Evolutionary conservation across 2,113 vertebrate genomes (phyloP).

Genomic region (Mastomys natalensis): DNA sequence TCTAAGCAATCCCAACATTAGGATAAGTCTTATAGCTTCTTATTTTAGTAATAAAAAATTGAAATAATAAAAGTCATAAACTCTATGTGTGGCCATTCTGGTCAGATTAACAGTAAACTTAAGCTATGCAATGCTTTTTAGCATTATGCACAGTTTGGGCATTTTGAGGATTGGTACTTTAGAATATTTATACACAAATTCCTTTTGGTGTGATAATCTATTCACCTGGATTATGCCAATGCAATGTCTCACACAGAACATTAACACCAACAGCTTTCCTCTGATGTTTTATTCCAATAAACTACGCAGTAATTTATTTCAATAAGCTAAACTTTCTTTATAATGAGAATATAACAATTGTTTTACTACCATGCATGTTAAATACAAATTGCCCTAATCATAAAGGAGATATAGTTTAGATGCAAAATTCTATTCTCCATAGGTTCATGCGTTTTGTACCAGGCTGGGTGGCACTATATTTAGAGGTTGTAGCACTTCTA

Average conservation of each 20-base stretch:
- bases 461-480: not conserved
- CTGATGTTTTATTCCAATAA: not conserved
- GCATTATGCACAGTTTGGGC: not conserved
- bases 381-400: not conserved
- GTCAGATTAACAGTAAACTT: not conserved
- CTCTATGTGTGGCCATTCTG: not conserved
- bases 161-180: not conserved
- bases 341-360: not conserved
- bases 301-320: not conserved
- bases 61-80: not conserved
- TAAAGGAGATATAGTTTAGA: not conserved
- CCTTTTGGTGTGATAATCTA: not conserved
- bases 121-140: not conserved
- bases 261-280: not conserved
- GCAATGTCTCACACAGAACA: not conserved
- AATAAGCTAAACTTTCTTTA: not conserved
- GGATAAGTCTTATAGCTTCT: not conserved
- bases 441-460: not conserved
- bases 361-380: not conserved
- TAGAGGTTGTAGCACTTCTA: not conserved
- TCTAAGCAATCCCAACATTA: not conserved
- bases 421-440: not conserved
- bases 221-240: not conserved
- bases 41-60: conserved; percentile 1
- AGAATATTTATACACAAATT: not conserved